Conservation (phyloP, 2,113 vertebrate species). For the Xenopus laevis region DNA sequence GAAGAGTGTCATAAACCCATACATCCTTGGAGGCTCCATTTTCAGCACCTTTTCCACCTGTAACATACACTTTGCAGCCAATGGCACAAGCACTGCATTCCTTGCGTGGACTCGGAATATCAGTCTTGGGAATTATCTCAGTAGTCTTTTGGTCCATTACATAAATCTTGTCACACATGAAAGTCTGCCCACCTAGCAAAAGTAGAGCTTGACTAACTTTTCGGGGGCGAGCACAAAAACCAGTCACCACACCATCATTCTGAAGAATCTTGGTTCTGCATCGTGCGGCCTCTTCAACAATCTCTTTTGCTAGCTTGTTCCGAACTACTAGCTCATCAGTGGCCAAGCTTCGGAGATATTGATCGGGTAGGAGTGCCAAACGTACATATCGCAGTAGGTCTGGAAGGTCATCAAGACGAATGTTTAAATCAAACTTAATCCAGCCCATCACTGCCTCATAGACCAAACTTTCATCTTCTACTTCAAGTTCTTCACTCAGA, state of each 20-base stretch:
- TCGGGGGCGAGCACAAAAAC: constrained; percentile 74
- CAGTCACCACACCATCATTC: constrained; percentile 76
- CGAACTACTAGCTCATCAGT: constrained; percentile 72
- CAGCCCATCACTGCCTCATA: constrained; percentile 78
- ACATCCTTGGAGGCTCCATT: constrained; percentile 79
- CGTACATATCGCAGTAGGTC: constrained; percentile 73
- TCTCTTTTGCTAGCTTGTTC: constrained; percentile 71
- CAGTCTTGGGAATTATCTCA: constrained; percentile 75
- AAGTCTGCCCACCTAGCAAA: constrained; percentile 76
- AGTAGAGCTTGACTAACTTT: constrained; percentile 77
- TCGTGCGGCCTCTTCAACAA: constrained; percentile 74
- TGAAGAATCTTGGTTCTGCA: constrained; percentile 79
- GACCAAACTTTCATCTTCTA: constrained; percentile 76
- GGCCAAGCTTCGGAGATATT: constrained; percentile 68
- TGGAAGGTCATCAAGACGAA: constrained; percentile 62
- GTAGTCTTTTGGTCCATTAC: constrained; percentile 76
- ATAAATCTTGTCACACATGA: constrained; percentile 83
- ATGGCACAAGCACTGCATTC: constrained; percentile 81
- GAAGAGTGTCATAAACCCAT: constrained; percentile 78
- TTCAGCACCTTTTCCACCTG: constrained; percentile 74
- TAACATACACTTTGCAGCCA: constrained; percentile 79
- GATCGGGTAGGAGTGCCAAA: constrained; percentile 71
- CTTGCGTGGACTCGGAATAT: constrained; percentile 78
- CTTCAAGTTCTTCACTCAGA: constrained; percentile 77
- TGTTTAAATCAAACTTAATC: constrained; percentile 70